Evolutionary conservation across 2,113 vertebrate genomes (phyloP).

Genomic region (Megaceryle torquata): DNA sequence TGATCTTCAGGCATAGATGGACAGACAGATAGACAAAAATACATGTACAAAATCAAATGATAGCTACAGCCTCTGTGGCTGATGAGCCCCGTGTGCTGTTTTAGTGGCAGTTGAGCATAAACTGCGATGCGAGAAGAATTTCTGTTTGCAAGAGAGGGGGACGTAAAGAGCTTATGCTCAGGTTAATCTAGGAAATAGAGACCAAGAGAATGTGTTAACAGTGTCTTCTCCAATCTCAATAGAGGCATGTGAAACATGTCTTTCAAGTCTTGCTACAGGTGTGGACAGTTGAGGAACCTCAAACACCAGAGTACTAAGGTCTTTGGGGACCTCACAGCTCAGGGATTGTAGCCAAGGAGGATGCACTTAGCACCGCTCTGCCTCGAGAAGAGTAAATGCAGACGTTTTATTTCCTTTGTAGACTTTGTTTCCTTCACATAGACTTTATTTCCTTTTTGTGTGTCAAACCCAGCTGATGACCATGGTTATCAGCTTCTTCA

Average conservation of each 20-base stretch:
- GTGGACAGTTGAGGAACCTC: background rate
- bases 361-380: background rate
- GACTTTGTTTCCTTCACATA: background rate
- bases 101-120: background rate
- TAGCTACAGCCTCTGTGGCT: background rate
- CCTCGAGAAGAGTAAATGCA: background rate
- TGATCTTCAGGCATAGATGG: background rate
- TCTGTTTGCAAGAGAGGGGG: background rate
- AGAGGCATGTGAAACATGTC: background rate
- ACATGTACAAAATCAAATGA: background rate
- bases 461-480: background rate
- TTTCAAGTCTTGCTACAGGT: background rate
- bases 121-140: background rate
- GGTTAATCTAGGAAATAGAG: background rate
- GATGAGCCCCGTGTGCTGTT: background rate
- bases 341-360: background rate
- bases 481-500: background rate
- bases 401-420: background rate
- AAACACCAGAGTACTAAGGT: background rate
- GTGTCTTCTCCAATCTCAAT: fast-evolving
- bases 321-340: background rate
- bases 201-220: background rate
- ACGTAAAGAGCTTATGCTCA: background rate
- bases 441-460: background rate
- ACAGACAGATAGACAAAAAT: background rate